These are phyloP conservation scores for Pseudotriccus pelzelni DNA, from an alignment of 2,797 vertebrate genomes.

Conservation along the genomic window DNA sequence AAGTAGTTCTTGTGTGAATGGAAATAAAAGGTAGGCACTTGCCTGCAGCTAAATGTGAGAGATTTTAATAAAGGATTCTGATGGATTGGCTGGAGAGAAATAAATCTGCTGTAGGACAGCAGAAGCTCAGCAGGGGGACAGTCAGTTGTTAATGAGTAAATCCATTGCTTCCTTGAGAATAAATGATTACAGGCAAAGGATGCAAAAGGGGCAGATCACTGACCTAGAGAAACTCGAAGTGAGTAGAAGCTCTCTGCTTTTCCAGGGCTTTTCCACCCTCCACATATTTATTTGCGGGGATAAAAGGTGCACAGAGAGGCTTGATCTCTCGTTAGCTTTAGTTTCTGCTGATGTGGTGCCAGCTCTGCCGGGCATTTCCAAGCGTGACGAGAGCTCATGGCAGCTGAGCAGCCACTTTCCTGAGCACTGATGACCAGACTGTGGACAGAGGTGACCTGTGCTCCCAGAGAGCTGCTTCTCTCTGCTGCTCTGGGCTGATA, in stretches of 20 bases:
- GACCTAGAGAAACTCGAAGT: background rate
- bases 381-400: accelerated
- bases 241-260: background rate
- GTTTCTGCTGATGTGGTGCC: background rate
- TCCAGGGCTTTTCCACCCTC: background rate
- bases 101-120: background rate
- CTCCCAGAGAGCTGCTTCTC: background rate
- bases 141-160: constrained; percentile 38
- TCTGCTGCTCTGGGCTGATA: background rate
- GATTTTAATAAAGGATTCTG: background rate
- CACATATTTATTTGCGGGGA: background rate
- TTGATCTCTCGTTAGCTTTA: background rate
- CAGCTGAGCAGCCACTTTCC: background rate
- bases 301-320: background rate
- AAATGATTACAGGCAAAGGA: constrained; percentile 10
- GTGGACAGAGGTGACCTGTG: background rate
- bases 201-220: background rate
- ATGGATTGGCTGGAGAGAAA: background rate
- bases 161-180: background rate
- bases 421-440: accelerated
- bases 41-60: background rate
- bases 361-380: accelerated
- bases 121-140: background rate
- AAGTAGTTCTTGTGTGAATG: background rate
- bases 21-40: background rate